Conservation (phyloP, 2,113 vertebrate species). For the Sebastes fasciatus region DNA sequence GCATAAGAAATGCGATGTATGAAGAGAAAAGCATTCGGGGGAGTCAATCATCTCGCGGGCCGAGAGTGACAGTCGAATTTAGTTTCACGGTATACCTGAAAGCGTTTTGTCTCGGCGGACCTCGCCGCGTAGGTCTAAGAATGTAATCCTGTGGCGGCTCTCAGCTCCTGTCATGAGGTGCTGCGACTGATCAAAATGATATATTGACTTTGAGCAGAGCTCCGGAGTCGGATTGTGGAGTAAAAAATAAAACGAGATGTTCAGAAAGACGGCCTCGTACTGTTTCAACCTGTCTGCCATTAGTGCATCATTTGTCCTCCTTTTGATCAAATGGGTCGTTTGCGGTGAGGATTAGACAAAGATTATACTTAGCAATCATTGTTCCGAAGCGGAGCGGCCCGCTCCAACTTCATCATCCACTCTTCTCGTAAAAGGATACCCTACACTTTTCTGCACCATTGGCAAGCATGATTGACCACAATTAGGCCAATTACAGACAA, state of each 20-base stretch:
- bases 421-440: slow-evolving; percentile 73
- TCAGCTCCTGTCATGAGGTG: slow-evolving; percentile 33
- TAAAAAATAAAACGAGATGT: slow-evolving; percentile 39
- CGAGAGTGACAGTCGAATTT: slow-evolving; percentile 56
- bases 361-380: slow-evolving; percentile 59
- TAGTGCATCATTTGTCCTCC: slow-evolving; percentile 59
- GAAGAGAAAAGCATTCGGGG: slow-evolving; percentile 36
- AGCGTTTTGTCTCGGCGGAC: slow-evolving; percentile 63
- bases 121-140: slow-evolving; percentile 34
- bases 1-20: slow-evolving; percentile 61
- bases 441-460: slow-evolving; percentile 76
- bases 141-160: slow-evolving; percentile 43
- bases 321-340: slow-evolving; percentile 66
- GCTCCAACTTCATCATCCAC: slow-evolving; percentile 43
- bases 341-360: slow-evolving; percentile 62
- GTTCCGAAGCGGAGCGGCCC: slow-evolving; percentile 34
- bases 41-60: slow-evolving; percentile 63
- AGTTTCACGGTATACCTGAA: slow-evolving; percentile 59
- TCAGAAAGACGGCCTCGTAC: slow-evolving; percentile 13
- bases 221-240: slow-evolving; percentile 7
- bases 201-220: slow-evolving; percentile 39
- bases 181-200: slow-evolving; percentile 48
- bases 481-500: slow-evolving; percentile 76
- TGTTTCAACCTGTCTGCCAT: slow-evolving; percentile 59
- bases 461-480: slow-evolving; percentile 75